Conservation (phyloP, 2,888 invertebrate species). For the Pogonocherus hispidulus region DNA sequence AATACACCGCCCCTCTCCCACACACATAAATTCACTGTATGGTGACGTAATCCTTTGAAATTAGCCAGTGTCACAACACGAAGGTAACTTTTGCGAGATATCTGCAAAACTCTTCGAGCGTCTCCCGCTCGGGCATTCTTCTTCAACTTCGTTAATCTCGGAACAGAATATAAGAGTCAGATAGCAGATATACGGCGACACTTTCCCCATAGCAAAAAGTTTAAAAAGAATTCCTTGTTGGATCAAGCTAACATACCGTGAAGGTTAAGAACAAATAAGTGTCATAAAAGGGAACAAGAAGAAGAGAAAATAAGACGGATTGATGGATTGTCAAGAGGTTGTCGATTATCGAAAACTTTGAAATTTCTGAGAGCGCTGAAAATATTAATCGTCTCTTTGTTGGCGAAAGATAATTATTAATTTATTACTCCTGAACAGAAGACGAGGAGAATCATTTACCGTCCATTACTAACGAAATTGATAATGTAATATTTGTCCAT, state of each 20-base stretch:
- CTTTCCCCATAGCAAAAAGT: slow-evolving; percentile 1
- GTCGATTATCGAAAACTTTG: slow-evolving; percentile 29
- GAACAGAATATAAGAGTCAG: slow-evolving; percentile 22
- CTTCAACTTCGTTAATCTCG: slow-evolving; percentile 18
- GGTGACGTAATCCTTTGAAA: too few relatives aligned
- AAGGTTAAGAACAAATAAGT: slow-evolving; percentile 26
- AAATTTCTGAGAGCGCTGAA: not conserved
- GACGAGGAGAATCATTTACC: not conserved
- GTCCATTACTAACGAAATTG: not conserved
- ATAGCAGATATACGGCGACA: slow-evolving; percentile 13
- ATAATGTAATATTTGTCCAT: too few relatives aligned
- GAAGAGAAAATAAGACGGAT: not conserved
- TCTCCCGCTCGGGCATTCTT: not conserved
- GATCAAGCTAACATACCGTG: not conserved
- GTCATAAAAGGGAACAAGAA: slow-evolving; percentile 22
- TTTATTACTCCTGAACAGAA: not conserved
- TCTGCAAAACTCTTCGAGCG: not conserved
- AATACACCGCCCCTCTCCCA: too few relatives aligned
- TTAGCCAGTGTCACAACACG: too few relatives aligned
- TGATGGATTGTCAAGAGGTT: slow-evolving; percentile 27
- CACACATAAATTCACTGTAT: too few relatives aligned
- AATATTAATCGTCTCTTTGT: slow-evolving; percentile 14
- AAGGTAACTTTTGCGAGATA: not conserved
- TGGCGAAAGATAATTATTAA: not conserved
- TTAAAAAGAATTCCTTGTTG: slow-evolving; percentile 14